phyloP scores from a whole-genome alignment of 2,797 vertebrate genomes.

The Onychomys torridus region DNA sequence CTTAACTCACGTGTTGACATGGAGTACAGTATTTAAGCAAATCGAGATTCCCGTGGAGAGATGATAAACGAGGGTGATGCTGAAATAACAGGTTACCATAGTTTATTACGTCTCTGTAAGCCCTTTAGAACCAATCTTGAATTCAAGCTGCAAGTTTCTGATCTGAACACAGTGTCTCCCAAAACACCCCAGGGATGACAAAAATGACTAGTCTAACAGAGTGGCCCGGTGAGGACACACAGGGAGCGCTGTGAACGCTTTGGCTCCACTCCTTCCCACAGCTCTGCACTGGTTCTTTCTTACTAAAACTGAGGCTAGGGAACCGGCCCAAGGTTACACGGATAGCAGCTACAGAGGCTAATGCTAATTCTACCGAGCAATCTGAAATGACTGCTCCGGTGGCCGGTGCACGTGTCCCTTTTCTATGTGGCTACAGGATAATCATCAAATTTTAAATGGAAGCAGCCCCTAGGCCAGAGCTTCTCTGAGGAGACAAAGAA shows the following conservation, averaged over 20 bases:
- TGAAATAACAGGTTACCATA: background rate
- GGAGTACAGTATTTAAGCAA: background rate
- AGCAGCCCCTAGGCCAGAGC: background rate
- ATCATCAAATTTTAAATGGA: background rate
- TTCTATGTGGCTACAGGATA: background rate
- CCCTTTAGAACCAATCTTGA: background rate
- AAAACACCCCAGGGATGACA: slow-evolving; percentile 18
- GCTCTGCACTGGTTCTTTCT: background rate
- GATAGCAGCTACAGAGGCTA: background rate
- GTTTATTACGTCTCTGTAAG: background rate
- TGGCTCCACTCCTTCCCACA: background rate
- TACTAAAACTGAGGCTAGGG: slow-evolving; percentile 31
- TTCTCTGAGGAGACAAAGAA: background rate
- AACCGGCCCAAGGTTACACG: background rate
- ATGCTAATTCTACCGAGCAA: background rate
- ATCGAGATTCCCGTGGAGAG: background rate
- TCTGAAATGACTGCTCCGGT: background rate
- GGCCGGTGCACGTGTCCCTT: background rate
- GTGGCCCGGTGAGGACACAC: background rate
- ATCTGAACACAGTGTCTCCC: background rate
- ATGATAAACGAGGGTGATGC: background rate
- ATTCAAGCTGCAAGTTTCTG: background rate
- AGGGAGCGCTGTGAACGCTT: background rate
- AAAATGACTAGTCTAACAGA: background rate
- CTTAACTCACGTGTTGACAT: background rate